Base-by-base conservation (phyloP, 2,888 invertebrate species). In the Dendrolimus pini region DNA sequence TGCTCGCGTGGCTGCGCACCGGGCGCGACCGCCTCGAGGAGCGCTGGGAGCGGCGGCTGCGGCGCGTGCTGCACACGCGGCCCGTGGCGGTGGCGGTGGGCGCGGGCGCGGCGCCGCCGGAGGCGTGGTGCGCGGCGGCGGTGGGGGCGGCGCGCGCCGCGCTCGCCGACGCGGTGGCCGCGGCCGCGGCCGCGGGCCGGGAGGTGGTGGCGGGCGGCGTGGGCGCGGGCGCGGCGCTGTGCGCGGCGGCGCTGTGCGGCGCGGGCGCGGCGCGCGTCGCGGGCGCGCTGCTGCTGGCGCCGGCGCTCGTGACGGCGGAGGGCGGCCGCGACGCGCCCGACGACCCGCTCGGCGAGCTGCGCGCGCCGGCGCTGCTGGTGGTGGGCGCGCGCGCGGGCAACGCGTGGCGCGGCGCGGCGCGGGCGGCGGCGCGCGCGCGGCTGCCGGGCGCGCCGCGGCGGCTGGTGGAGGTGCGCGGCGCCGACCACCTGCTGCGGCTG, bases 281-380 rank as follows among this genome's bases (percentile, higher is more conserved):
- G 52, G 94, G 94, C 13, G 91, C 94, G 53, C 91, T 95, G 62
- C 94, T 94, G 74, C 85, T 95, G 60, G 95, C 94, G 54, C 94
- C 95, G 75, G 94, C 95, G 54, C 89, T 94, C 66, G 86, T 88
- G 57, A 93, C 94, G 18, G 92, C 93, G 0, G 93, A 93, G 75
- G 95, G 95, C 13, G 89, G 89, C 67, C 83, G 94, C 62, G 94
- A 93, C 60, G 89, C 92, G 64, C 91, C 93, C 1, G 94, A 94
- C 66, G 95, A 94, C 71, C 88, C 91, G 13, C 78, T 94, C 54
- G 77, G 92, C 62, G 93, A 69, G 64, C 60, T 65, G 61, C 67
- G 67, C 7, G 59, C 71, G 65, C 75, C 77, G 55, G 59, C 70
- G 70, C 71, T 80, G 71, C 60, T 73, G 65, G 74, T 77, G 65